Percentiles rank a stretch among this genome's conserved stretches.
phyloP scores from a whole-genome alignment of 2,888 invertebrate genomes.

The Pachycephus smyrnensis region DNA sequence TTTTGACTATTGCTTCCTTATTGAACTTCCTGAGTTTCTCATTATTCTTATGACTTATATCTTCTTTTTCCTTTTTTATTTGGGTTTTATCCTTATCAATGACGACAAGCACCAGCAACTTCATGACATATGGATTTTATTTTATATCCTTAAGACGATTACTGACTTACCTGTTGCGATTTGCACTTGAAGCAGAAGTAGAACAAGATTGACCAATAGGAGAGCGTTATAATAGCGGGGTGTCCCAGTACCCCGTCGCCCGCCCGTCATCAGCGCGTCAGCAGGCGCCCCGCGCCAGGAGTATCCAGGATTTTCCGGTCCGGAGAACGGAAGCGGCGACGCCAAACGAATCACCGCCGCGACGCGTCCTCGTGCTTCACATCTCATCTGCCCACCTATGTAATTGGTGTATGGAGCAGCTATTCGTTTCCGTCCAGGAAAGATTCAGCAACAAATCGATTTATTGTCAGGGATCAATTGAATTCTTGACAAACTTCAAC shows the following conservation, averaged over 20 bases:
- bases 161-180: constrained; percentile 48
- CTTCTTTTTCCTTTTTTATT: too few species aligned
- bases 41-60: too few species aligned
- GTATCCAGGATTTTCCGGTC: constrained; percentile 44
- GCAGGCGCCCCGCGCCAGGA: constrained; percentile 59
- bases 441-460: background rate
- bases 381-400: constrained; percentile 50
- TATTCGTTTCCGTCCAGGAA: background rate
- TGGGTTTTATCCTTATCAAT: too few species aligned
- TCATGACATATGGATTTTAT: background rate
- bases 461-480: background rate
- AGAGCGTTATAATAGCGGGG: constrained; percentile 52
- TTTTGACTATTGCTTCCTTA: background rate
- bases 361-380: constrained; percentile 39
- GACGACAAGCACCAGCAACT: too few species aligned
- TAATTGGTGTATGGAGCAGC: background rate
- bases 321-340: constrained; percentile 17
- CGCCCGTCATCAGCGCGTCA: constrained; percentile 53
- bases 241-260: constrained; percentile 57
- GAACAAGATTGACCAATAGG: constrained; percentile 43
- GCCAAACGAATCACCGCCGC: constrained; percentile 18
- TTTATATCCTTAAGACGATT: background rate
- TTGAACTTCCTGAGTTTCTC: background rate
- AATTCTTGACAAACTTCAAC: background rate
- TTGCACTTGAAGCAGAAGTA: constrained; percentile 49